Conservation (phyloP, 2,797 vertebrate species). For the Ispidina picta region DNA sequence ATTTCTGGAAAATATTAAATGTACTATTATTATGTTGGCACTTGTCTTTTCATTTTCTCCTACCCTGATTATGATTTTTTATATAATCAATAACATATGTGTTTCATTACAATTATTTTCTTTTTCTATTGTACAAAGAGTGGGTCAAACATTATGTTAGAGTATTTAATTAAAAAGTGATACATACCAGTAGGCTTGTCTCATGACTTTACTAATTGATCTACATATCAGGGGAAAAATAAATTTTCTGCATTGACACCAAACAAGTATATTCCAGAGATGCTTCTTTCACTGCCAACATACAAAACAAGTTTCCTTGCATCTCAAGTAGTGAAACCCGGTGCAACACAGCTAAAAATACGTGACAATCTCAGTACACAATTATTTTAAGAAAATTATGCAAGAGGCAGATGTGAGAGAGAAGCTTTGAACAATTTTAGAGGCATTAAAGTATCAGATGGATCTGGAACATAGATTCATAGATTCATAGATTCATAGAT, state of each 20-base stretch:
- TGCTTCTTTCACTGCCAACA: neutral
- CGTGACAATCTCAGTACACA: rapidly evolving
- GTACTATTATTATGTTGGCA: neutral
- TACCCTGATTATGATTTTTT: neutral
- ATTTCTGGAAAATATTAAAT: neutral
- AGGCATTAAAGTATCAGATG: neutral
- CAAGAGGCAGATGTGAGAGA: neutral
- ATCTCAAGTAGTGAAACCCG: neutral
- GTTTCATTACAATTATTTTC: neutral
- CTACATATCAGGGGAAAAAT: neutral
- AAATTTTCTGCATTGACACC: neutral
- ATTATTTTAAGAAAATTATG: neutral
- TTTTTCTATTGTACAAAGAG: neutral
- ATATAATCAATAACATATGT: neutral
- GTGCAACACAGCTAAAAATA: neutral
- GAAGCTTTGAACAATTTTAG: neutral
- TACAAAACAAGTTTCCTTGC: neutral
- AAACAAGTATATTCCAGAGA: neutral
- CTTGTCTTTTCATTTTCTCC: neutral
- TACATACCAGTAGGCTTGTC: too few species aligned
- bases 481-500: too few species aligned
- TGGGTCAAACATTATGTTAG: neutral
- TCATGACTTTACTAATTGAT: neutral
- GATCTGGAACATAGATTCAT: neutral
- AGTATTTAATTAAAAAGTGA: neutral